A percentile compares a stretch with the other conserved stretches of the same genome.
These are phyloP conservation scores for Timema podura DNA, from an alignment of 2,888 invertebrate genomes.

Conservation along the genomic window DNA sequence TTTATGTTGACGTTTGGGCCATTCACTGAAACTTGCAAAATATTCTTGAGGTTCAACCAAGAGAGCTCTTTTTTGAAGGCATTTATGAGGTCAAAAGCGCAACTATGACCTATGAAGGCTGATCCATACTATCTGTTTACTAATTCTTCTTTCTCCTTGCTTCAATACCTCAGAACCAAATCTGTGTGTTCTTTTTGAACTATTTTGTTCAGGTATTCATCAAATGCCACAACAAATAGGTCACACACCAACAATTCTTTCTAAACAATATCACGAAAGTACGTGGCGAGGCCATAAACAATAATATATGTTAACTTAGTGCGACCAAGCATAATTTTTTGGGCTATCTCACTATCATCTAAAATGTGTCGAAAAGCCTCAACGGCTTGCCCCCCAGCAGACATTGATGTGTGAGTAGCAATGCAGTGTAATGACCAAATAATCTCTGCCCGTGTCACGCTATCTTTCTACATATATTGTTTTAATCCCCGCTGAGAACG, in stretches of 20 bases:
- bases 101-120: constrained; percentile 3
- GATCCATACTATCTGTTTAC: background rate
- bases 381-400: too few relatives aligned
- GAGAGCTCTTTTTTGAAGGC: background rate
- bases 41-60: background rate
- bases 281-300: too few relatives aligned
- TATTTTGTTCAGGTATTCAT: constrained; percentile 1
- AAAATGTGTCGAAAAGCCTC: too few relatives aligned
- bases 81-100: background rate
- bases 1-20: constrained; percentile 5
- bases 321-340: too few relatives aligned
- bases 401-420: too few relatives aligned
- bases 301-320: too few relatives aligned
- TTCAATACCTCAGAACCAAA: constrained; percentile 1
- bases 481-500: too few relatives aligned
- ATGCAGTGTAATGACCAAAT: too few relatives aligned
- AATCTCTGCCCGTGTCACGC: too few relatives aligned
- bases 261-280: too few relatives aligned
- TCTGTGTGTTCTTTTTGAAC: constrained; percentile 1
- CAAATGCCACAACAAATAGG: background rate
- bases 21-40: background rate
- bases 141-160: background rate
- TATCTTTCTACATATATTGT: too few relatives aligned
- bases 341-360: too few relatives aligned
- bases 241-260: background rate